phyloP scores from a whole-genome alignment of 2,113 vertebrate genomes.

The Xiphophorus hellerii region DNA sequence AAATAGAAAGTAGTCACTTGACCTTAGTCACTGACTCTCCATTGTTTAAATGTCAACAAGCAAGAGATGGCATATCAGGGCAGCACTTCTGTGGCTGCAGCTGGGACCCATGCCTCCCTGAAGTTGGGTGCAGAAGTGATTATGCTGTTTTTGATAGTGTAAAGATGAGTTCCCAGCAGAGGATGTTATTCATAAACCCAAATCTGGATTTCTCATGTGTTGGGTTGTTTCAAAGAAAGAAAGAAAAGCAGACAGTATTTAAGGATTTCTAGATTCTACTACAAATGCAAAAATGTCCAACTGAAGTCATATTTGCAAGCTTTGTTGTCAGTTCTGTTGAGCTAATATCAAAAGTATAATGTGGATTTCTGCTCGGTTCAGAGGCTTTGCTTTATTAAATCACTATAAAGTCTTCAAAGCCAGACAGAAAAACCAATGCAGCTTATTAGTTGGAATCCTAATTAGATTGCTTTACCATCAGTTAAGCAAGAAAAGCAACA shows the following conservation, averaged over 20 bases:
- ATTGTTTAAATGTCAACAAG: slow-evolving; percentile 34
- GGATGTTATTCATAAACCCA: slow-evolving; percentile 1
- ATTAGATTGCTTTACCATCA: slow-evolving; percentile 1
- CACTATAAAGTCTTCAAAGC: not conserved
- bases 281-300: not conserved
- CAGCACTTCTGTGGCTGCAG: slow-evolving; percentile 12
- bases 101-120: slow-evolving; percentile 14
- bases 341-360: not conserved
- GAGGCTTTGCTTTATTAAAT: slow-evolving; percentile 1
- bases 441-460: not conserved
- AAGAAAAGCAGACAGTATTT: not conserved
- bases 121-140: slow-evolving; percentile 6
- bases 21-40: slow-evolving; percentile 15
- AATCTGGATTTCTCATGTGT: slow-evolving; percentile 10
- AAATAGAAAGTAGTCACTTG: slow-evolving; percentile 21
- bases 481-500: not conserved
- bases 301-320: not conserved
- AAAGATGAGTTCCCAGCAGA: slow-evolving; percentile 21
- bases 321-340: not conserved
- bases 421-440: not conserved
- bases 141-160: slow-evolving; percentile 28
- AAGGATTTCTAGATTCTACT: not conserved
- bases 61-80: slow-evolving; percentile 14
- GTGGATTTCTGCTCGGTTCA: slow-evolving; percentile 5
- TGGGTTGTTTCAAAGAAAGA: not conserved